Base-by-base conservation (phyloP, 2,113 vertebrate genomes). In the Circaetus gallicus region DNA sequence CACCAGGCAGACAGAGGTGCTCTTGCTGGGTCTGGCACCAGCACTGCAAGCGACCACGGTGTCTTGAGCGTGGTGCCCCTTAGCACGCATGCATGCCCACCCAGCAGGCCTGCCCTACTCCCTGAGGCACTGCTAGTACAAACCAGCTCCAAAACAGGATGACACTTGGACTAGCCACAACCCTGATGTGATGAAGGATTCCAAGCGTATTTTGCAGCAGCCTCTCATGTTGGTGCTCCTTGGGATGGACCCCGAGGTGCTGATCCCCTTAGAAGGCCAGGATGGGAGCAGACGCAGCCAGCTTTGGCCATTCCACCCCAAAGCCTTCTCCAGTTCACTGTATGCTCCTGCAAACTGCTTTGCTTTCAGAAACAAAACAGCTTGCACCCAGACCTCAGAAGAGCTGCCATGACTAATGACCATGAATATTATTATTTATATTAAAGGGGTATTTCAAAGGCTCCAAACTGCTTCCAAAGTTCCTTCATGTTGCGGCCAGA, bases 351-450 rank as follows among this genome's bases (percentile, higher is more conserved):
- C 52, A 74, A 86, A 87, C 25, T 28, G 34, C 42, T 82, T 62
- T 87, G 62, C 87, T 78, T 87, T 91, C 77, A 78, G 40, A 90
- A 42, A 74, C 70, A 66, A 84, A 84, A 95, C 62, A 91, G 78
- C 73, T 82, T 82, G 73, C 47, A 91, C 52, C 13, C 69, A 97
- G 82, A 90, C 17, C 45, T 84, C 84, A 78, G 38, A 81, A 67
- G 38, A 90, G 47, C 29, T 90, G 61, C 61, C 65, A 55, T 38
- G 16, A 61, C 90, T 96, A 91, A 89, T 24, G 47, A 84, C 56
- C 29, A 19, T 32, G 19, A 85, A 56, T 1, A 0, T 63, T 89
- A 71, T 42, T 93, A 92, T 77, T 95, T 90, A 36, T 76, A 88
- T 31, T 34, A 69, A 76, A 88, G 91, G 36, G n/a, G 22, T 82